Evolutionary conservation across 2,888 invertebrate species (phyloP), one percentile per base, ranked within the genome.

Genomic region (Heliconius ethilla): DNA sequence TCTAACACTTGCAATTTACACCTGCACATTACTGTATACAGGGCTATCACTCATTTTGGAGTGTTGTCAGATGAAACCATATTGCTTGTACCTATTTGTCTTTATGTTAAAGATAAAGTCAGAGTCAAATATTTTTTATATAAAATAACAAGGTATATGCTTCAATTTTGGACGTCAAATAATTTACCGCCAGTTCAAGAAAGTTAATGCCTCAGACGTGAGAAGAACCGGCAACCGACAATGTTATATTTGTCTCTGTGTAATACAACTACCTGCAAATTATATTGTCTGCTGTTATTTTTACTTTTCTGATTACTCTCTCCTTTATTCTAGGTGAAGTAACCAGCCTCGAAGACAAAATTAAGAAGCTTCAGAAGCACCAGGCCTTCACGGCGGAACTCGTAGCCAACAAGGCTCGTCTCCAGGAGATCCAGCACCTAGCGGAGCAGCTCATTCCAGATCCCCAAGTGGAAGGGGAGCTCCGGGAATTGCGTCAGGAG

Each of bases 331-430:
- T 85, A 91, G 93, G 90, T 73, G 97, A 97, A 86, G 97, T 97
- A 10, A 97, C 97, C 0, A 97, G 96, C 86, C 94, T 99, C 5
- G 98, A 99, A 87, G 99, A 99, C 86, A 99, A 99, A 92, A 98
- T 99, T 84, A 98, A 98, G 92, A 97, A 98, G 86, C 92, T 99
- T 55, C 98, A 99, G 88, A 98, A 98, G 88, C 98, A 99, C 90
- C 98, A 99, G 91, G 98, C 99, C 0, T 98, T 99, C 94, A 97
- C 98, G 84, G 98, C 98, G 0, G 99, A 99, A 89, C 95, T 99
- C 67, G 96, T 97, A 0, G 98, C 98, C 3, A 98, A 99, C 93
- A 96, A 97, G 83, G 96, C 97, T 27, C 96, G 98, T 77, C 97
- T 99, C 78, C 96, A 96, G 81, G 97, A 97, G 87, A 97, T 99